Conservation (phyloP, 2,888 invertebrate species). For the Perizoma affinitatum region DNA sequence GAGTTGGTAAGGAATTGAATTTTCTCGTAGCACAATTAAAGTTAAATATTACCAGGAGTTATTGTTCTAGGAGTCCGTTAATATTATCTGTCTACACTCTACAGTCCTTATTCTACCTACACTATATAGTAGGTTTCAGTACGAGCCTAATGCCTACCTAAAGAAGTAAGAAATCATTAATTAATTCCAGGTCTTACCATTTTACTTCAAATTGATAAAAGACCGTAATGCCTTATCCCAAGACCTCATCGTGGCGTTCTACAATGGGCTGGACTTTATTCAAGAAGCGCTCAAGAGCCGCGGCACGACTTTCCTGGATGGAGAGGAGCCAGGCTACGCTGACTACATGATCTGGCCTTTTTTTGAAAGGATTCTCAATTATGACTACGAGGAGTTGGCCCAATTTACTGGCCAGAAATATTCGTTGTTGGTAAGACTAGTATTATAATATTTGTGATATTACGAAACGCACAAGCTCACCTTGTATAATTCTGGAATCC, state of each 20-base stretch:
- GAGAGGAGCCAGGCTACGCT: conserved; percentile 88
- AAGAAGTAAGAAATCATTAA: background rate
- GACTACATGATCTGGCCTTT: conserved; percentile 95
- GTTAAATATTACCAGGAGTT: no score
- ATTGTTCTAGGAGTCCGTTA: no score
- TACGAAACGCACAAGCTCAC: no score
- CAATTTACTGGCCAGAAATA: conserved; percentile 67
- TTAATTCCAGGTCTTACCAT: conserved; percentile 50
- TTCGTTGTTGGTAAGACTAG: conserved; percentile 61
- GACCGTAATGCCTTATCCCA: conserved; percentile 55
- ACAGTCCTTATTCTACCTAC: no score
- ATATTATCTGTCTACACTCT: no score
- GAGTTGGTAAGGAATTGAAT: no score
- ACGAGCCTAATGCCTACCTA: background rate
- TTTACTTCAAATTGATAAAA: conserved; percentile 52
- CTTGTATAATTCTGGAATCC: no score
- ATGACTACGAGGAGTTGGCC: conserved; percentile 78
- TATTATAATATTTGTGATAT: no score
- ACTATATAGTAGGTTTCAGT: no score
- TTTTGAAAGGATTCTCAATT: conserved; percentile 86
- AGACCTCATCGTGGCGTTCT: conserved; percentile 48
- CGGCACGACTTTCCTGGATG: conserved; percentile 85
- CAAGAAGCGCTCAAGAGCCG: conserved; percentile 86
- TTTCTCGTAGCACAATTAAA: no score
- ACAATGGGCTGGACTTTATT: conserved; percentile 82